Evolutionary conservation across 2,113 vertebrate species (phyloP).

Genomic region (Melanerpes aurifrons): DNA sequence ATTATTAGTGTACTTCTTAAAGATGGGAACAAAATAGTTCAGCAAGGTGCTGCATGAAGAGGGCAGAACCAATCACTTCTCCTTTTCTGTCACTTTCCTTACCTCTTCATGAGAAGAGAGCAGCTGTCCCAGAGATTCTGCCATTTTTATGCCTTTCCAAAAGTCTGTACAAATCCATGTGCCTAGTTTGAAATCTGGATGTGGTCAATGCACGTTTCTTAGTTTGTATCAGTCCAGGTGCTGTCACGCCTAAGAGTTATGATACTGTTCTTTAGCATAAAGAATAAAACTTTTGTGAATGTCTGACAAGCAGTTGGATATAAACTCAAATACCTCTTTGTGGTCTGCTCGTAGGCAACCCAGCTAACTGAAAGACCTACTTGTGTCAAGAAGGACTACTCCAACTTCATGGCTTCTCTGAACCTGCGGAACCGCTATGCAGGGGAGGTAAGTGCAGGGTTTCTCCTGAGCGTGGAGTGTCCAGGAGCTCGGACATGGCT

Average conservation of each 20-base stretch:
- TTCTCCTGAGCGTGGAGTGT: neutral
- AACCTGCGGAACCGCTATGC: constrained; percentile 96
- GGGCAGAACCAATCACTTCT: neutral
- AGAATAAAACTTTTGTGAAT: neutral
- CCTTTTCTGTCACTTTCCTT: neutral
- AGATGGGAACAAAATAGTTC: neutral
- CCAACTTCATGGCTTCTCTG: constrained; percentile 98
- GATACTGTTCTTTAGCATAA: neutral
- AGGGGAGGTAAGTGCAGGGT: constrained; percentile 84
- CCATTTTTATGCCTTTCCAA: neutral
- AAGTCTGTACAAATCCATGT: neutral
- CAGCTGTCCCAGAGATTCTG: neutral
- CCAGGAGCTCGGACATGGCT: neutral
- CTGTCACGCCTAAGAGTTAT: neutral
- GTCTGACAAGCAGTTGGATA: neutral
- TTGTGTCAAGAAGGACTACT: constrained; percentile 97
- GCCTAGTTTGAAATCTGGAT: neutral
- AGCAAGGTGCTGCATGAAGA: neutral
- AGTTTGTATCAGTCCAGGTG: neutral
- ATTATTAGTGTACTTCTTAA: neutral
- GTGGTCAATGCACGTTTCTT: neutral
- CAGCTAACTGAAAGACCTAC: constrained; percentile 93
- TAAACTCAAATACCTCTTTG: neutral
- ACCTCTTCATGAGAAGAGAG: neutral
- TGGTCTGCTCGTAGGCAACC: constrained; percentile 78